Conservation (phyloP, 2,113 vertebrate species). For the Anthoscopus minutus region DNA sequence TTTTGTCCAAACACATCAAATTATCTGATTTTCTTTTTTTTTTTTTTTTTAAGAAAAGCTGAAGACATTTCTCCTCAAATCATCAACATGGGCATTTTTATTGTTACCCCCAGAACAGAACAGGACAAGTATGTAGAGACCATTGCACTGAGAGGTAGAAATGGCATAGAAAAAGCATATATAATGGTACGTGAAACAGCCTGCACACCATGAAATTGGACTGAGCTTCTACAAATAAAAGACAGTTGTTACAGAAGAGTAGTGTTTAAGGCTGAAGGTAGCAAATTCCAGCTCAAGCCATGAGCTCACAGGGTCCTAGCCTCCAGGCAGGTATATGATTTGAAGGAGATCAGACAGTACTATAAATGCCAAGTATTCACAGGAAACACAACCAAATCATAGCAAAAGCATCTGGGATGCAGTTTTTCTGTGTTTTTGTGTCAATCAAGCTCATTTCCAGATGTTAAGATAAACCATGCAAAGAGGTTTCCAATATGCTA, state of each 20-base stretch:
- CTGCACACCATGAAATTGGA: neutral
- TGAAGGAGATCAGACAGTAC: neutral
- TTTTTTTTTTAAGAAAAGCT: neutral
- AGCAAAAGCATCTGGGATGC: conserved; percentile 14
- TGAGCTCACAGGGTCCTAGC: neutral
- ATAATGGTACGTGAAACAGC: neutral
- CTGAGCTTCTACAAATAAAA: conserved; percentile 14
- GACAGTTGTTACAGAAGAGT: neutral
- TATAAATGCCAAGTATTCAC: neutral
- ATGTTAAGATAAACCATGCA: neutral
- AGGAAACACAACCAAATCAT: neutral
- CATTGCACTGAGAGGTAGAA: neutral
- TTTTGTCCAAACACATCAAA: neutral
- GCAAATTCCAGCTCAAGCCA: neutral
- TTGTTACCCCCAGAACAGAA: neutral
- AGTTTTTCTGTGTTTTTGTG: neutral
- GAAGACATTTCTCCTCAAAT: neutral
- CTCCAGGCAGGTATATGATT: neutral
- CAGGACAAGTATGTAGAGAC: neutral
- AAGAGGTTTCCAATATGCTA: neutral
- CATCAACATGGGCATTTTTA: neutral
- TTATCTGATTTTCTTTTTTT: neutral
- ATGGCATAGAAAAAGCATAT: neutral
- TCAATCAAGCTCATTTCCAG: neutral
- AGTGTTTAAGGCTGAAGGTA: neutral